These are phyloP conservation scores for Coelopa pilipes DNA, from an alignment of 2,888 invertebrate genomes.

Conservation along the genomic window DNA sequence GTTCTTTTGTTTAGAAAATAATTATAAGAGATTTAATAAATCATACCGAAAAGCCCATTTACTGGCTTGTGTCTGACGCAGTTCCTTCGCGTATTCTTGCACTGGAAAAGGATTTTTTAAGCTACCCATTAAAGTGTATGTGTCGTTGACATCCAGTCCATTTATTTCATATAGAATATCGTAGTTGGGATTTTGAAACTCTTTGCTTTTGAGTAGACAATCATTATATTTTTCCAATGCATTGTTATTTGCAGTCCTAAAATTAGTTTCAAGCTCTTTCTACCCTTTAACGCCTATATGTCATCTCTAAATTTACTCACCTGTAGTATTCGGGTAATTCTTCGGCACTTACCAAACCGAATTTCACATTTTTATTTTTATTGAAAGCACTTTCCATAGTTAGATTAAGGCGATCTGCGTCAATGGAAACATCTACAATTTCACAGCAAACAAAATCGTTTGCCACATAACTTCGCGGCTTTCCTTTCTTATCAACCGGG, in stretches of 20 bases:
- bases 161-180: constrained; percentile 82
- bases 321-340: constrained; percentile 86
- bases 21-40: background rate
- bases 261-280: constrained; percentile 38
- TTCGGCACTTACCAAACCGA: constrained; percentile 84
- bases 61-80: constrained; percentile 90
- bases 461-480: constrained; percentile 78
- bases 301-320: constrained; percentile 70
- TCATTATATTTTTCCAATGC: constrained; percentile 83
- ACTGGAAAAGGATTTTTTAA: constrained; percentile 80
- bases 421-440: constrained; percentile 86
- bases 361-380: constrained; percentile 77
- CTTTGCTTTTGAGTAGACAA: constrained; percentile 83
- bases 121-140: constrained; percentile 58
- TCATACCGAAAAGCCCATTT: constrained; percentile 86
- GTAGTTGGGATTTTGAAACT: constrained; percentile 90
- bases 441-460: constrained; percentile 90
- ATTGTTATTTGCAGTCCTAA: constrained; percentile 83
- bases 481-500: constrained; percentile 36
- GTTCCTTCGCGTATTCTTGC: constrained; percentile 83
- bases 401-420: constrained; percentile 87
- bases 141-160: constrained; percentile 60
- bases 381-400: constrained; percentile 85
- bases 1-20: background rate
- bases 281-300: background rate